These are phyloP conservation scores for Hipparchia semele DNA, from an alignment of 2,888 invertebrate genomes.

Conservation along the genomic window DNA sequence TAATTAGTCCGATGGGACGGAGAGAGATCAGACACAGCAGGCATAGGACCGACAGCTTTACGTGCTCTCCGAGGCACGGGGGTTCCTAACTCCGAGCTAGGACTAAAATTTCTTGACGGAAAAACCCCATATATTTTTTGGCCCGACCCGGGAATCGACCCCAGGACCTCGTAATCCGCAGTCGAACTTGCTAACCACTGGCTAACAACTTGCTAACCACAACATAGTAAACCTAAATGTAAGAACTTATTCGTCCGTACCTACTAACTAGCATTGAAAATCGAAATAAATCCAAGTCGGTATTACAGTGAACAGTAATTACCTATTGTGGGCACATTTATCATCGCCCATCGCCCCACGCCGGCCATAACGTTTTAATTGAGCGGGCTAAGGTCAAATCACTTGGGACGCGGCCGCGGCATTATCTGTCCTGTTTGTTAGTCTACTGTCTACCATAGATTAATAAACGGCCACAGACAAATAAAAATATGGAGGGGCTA, in stretches of 20 bases:
- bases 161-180: too few species aligned
- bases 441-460: conserved; percentile 29
- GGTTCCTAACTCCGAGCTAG: too few species aligned
- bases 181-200: too few species aligned
- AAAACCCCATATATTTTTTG: too few species aligned
- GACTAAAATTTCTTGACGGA: too few species aligned
- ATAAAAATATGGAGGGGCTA: background rate
- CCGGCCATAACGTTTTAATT: conserved; percentile 74
- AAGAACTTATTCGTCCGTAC: conserved; percentile 1
- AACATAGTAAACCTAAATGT: too few species aligned
- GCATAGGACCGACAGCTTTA: too few species aligned
- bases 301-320: conserved; percentile 28
- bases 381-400: conserved; percentile 80
- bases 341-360: conserved; percentile 52
- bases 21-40: too few species aligned
- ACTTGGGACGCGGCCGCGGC: conserved; percentile 58
- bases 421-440: conserved; percentile 39
- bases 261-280: conserved; percentile 8
- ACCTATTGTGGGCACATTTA: conserved; percentile 47
- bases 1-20: too few species aligned
- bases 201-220: too few species aligned
- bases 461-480: conserved; percentile 21
- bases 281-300: conserved; percentile 31
- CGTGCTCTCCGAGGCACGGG: too few species aligned
- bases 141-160: too few species aligned